Conservation (phyloP, 2,888 invertebrate genomes). For the Eristalis arbustorum region DNA sequence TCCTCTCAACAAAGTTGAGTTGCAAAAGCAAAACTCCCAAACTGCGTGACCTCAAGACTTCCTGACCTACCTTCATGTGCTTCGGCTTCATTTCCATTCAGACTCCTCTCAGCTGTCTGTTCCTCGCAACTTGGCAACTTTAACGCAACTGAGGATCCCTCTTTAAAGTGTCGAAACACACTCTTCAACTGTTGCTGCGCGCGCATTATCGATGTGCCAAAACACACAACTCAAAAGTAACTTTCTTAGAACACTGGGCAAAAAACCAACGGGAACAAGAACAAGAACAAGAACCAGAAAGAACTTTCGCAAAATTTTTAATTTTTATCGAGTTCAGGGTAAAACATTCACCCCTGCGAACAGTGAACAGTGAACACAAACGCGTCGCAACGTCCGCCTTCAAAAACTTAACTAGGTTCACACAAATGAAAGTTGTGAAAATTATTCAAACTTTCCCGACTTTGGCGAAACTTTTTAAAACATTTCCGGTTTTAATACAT, state of each 20-base stretch:
- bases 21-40: neutral
- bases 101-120: neutral
- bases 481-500: constrained; percentile 70
- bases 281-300: neutral
- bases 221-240: constrained; percentile 51
- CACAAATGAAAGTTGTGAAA: constrained; percentile 70
- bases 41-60: neutral
- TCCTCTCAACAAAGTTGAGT: neutral
- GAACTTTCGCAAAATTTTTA: constrained; percentile 63
- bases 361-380: constrained; percentile 39
- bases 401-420: constrained; percentile 71
- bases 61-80: neutral
- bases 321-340: constrained; percentile 69
- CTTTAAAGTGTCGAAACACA: constrained; percentile 16
- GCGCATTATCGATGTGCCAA: constrained; percentile 63
- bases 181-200: constrained; percentile 56
- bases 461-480: constrained; percentile 70
- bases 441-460: constrained; percentile 71
- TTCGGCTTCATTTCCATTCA: neutral
- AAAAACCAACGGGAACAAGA: constrained; percentile 5
- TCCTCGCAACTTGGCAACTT: neutral
- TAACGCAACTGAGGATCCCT: neutral
- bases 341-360: constrained; percentile 69
- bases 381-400: constrained; percentile 68
- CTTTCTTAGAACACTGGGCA: constrained; percentile 45